Conservation (phyloP, 1,140 invertebrate species). For the Halictus rubicundus region DNA sequence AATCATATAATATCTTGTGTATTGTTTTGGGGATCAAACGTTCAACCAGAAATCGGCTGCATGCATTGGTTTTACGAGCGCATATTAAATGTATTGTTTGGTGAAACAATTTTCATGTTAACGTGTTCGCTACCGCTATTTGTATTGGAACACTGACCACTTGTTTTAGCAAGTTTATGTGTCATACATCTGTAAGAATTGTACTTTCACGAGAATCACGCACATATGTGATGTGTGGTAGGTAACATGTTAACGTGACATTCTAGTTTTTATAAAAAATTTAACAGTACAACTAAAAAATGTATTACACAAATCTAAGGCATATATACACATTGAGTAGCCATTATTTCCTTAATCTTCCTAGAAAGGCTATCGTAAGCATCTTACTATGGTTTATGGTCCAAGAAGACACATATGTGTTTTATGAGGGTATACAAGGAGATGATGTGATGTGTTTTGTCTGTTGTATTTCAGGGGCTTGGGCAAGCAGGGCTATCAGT, state of each 20-base stretch:
- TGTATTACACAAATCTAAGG: constrained; percentile 17
- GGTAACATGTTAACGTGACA: constrained; percentile 19
- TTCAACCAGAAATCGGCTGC: constrained; percentile 33
- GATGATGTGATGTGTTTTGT: constrained; percentile 81
- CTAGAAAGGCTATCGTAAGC: constrained; percentile 40
- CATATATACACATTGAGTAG: constrained; percentile 16
- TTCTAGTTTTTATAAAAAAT: constrained; percentile 15
- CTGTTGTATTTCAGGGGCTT: constrained; percentile 93
- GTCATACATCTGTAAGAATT: no score
- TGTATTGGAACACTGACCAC: no score
- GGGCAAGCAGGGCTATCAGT: constrained; percentile 99
- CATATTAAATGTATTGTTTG: constrained; percentile 23
- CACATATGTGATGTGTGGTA: no score
- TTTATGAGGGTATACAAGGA: constrained; percentile 74
- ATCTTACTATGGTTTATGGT: constrained; percentile 62
- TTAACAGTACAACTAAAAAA: neutral
- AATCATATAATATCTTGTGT: neutral
- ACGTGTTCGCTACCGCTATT: no score
- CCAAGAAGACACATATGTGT: constrained; percentile 74
- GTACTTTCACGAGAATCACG: no score
- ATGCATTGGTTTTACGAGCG: constrained; percentile 53
- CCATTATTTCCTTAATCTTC: neutral
- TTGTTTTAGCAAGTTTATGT: no score
- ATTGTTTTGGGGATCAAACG: constrained; percentile 2
- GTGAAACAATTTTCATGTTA: constrained; percentile 29